A percentile compares a stretch with the other conserved stretches of the same genome.
These are phyloP conservation scores for Cyanoramphus novaezelandiae DNA, from an alignment of 2,113 vertebrate species.

Conservation along the genomic window DNA sequence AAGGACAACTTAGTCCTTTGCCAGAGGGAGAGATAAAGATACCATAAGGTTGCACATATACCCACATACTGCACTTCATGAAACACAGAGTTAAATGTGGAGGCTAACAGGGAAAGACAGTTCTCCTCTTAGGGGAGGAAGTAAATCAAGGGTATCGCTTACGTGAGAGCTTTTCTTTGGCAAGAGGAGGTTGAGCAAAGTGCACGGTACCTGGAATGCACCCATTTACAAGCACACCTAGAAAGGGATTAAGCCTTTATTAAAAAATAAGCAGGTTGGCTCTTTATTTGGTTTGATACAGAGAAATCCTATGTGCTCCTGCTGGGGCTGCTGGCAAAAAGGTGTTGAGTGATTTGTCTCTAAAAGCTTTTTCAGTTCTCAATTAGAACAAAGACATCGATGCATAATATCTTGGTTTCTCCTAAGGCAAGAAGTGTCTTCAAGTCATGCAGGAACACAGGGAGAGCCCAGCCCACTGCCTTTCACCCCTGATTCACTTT, in stretches of 20 bases:
- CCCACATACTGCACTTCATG: fast-evolving
- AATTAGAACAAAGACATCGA: fast-evolving
- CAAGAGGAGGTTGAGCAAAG: background rate
- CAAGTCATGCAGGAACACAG: fast-evolving
- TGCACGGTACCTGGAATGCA: background rate
- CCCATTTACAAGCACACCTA: background rate
- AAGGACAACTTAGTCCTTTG: background rate
- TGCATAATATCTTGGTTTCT: fast-evolving
- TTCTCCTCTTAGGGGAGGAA: background rate
- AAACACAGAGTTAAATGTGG: background rate
- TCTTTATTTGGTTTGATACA: background rate
- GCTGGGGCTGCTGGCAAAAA: background rate
- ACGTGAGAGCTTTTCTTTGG: background rate
- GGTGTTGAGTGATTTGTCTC: background rate
- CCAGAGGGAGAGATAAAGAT: background rate
- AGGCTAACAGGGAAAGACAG: too few relatives aligned
- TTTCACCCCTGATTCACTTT: background rate
- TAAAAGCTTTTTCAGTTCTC: background rate
- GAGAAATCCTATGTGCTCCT: fast-evolving
- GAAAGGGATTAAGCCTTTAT: background rate
- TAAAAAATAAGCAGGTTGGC: background rate
- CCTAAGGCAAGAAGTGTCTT: background rate
- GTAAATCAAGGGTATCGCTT: background rate
- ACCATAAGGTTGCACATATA: background rate
- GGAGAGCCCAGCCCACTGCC: background rate